Evolutionary conservation across 1,140 invertebrate genomes (phyloP).

Genomic region (Helicoverpa zea): DNA sequence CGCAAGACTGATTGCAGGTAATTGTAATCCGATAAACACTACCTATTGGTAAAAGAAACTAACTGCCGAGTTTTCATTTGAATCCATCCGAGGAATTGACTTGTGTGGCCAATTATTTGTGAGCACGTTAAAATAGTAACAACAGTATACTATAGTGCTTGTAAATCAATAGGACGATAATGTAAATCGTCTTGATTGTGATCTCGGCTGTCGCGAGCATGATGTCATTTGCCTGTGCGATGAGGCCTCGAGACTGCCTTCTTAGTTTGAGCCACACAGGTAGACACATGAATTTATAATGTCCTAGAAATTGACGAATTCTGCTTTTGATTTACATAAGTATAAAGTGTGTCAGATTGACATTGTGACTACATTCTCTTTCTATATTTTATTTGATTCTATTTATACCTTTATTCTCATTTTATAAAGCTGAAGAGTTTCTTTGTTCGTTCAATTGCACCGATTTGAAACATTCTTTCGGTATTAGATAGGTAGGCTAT

Average conservation of each 20-base stretch:
- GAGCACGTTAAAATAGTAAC: slow-evolving; percentile 64
- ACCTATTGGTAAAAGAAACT: slow-evolving; percentile 18
- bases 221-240: slow-evolving; percentile 69
- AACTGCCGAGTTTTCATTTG: slow-evolving; percentile 23
- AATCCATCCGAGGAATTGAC: slow-evolving; percentile 20
- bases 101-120: slow-evolving; percentile 72
- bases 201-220: slow-evolving; percentile 69
- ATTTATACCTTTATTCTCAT: too few relatives aligned
- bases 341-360: too few relatives aligned
- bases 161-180: slow-evolving; percentile 82
- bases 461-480: too few relatives aligned
- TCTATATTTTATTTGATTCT: too few relatives aligned
- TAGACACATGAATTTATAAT: slow-evolving; percentile 37
- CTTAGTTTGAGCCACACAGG: slow-evolving; percentile 40
- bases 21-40: slow-evolving; percentile 38
- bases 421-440: too few relatives aligned
- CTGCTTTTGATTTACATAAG: too few relatives aligned
- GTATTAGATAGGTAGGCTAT: too few relatives aligned
- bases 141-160: slow-evolving; percentile 54
- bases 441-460: too few relatives aligned
- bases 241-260: slow-evolving; percentile 68
- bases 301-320: not conserved
- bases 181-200: slow-evolving; percentile 79
- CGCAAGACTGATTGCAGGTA: slow-evolving; percentile 19
- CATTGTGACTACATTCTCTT: too few relatives aligned